Conservation (phyloP, 2,113 vertebrate species). For the Galemys pyrenaicus region DNA sequence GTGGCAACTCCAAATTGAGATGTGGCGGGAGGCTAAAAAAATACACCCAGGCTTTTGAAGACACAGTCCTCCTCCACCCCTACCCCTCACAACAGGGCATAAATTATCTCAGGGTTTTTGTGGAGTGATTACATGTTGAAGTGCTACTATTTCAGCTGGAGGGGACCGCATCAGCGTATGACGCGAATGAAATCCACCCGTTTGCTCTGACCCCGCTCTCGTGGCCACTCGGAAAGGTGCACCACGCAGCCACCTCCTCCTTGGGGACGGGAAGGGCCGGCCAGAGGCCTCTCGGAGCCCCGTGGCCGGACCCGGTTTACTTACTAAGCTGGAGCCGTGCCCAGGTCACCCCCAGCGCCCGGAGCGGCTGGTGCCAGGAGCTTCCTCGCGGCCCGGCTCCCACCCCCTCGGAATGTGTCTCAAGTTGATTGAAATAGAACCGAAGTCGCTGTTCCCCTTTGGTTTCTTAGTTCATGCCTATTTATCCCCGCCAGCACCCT, state of each 20-base stretch:
- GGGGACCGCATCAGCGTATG: background rate
- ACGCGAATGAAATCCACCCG: background rate
- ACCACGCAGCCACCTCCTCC: background rate
- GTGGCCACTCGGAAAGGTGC: background rate
- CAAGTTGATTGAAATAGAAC: slow-evolving; percentile 20
- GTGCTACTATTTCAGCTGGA: background rate
- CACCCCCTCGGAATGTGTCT: slow-evolving; percentile 33
- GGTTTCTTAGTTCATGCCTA: slow-evolving; percentile 10
- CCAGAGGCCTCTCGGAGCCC: background rate
- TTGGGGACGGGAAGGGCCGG: background rate
- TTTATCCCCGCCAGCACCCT: slow-evolving; percentile 23
- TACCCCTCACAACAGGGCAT: background rate
- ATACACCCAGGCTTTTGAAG: background rate
- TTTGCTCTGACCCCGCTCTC: background rate
- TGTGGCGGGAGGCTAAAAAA: background rate
- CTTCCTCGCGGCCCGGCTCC: slow-evolving; percentile 60
- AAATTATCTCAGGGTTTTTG: background rate
- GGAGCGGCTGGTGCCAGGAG: slow-evolving; percentile 35
- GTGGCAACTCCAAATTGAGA: background rate
- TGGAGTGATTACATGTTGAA: background rate
- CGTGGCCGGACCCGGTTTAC: slow-evolving; percentile 33
- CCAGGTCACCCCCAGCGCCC: slow-evolving; percentile 62
- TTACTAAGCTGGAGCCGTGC: slow-evolving; percentile 63
- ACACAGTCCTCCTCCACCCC: background rate
- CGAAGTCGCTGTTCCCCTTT: background rate